Base-by-base conservation (phyloP, 2,797 vertebrate genomes). In the Labroides dimidiatus region DNA sequence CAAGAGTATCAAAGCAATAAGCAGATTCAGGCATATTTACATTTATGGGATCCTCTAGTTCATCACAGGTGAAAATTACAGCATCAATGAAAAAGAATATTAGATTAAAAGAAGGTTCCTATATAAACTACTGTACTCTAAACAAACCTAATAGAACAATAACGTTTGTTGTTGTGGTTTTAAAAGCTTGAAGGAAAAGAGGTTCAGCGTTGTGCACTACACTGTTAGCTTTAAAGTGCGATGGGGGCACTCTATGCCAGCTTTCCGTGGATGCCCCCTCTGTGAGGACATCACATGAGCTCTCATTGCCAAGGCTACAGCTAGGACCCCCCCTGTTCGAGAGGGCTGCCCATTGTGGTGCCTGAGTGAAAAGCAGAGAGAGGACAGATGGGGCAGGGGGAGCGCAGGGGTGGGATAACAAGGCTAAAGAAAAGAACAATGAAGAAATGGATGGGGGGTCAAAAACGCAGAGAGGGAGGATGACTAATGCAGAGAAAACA, bases 281-380 rank as follows among this genome's bases (percentile, higher is more conserved):
- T 67, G 52, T 86, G 80, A 81, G 78, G 73, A 76, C 77, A 83
- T 82, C 58, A 78, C 76, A 82, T 77, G 72, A 82, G 55, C 36
- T 52, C 64, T 61, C 45, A 76, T 62, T 80, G 75, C 72, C 84
- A 74, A 61, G 65, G 86, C 86, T 90, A 89, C 82, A 82, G 80
- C 64, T 10, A 7, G 21, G 80, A 86, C 82, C 64, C 15, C 3
- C 23, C 51, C 30, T 55, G 10, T 0, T 55, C 1, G 10, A 41
- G 51, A 83, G 58, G 72, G 80, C 59, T 61, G 89, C 65, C 84
- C 82, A 54, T 81, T 80, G 51, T 77, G 41, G 71, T 91, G 90
- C 91, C 91, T 88, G 91, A 82, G 71, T 84, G 84, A 86, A 49
- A 92, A 87, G 69, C 48, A 68, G 66, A 69, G 66, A 69, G 53